phyloP scores from a whole-genome alignment of 2,888 invertebrate genomes.

The Nomada hirtipes region DNA sequence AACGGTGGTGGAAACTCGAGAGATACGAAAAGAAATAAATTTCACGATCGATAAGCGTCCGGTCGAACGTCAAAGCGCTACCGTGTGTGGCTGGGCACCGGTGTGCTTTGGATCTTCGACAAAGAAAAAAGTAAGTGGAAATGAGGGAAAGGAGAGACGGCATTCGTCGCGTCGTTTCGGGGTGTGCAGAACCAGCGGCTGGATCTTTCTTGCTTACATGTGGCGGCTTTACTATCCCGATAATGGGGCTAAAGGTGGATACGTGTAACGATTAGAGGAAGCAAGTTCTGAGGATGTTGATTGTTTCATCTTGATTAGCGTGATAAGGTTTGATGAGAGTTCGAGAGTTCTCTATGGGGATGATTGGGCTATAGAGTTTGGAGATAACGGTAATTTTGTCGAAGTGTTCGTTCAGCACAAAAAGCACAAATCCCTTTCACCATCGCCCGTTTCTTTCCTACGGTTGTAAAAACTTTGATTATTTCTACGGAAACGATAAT shows the following conservation, averaged over 20 bases:
- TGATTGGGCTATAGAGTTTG: background rate
- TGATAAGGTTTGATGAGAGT: constrained; percentile 40
- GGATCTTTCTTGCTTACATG: constrained; percentile 40
- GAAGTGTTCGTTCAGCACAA: background rate
- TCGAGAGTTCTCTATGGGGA: constrained; percentile 4
- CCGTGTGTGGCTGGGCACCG: constrained; percentile 54
- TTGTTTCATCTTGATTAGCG: constrained; percentile 57
- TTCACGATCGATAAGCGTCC: constrained; percentile 77
- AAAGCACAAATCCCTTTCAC: background rate
- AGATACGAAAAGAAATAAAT: constrained; percentile 78
- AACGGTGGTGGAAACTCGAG: constrained; percentile 54
- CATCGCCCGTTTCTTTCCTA: background rate
- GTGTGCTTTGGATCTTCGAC: constrained; percentile 71
- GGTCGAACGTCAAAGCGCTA: constrained; percentile 69
- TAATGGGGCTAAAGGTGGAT: background rate
- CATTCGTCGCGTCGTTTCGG: constrained; percentile 49
- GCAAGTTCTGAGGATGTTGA: constrained; percentile 24
- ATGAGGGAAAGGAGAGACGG: constrained; percentile 30
- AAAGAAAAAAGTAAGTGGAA: constrained; percentile 49
- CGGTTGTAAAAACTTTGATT: background rate
- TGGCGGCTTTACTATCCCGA: constrained; percentile 14
- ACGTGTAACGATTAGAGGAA: constrained; percentile 49
- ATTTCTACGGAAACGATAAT: background rate
- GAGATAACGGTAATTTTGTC: constrained; percentile 29
- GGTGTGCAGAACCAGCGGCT: constrained; percentile 20